Base-by-base conservation (phyloP, 2,113 vertebrate species). In the Myodes glareolus region DNA sequence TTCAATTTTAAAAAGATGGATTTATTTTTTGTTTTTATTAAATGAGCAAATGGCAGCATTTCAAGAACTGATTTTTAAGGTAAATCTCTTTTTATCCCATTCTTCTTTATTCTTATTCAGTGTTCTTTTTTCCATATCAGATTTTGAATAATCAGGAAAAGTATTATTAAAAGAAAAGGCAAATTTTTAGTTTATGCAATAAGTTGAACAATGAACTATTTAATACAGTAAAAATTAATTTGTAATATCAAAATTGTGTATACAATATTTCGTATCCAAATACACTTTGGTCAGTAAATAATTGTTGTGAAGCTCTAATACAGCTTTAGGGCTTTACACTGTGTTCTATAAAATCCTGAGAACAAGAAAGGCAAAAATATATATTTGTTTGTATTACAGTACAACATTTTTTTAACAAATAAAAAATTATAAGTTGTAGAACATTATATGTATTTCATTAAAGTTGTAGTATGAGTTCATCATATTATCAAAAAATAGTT, bases 161-260 rank as follows among this genome's bases (percentile, higher is more conserved):
- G 58, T n/a, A 85, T 73, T 78, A 87, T 95, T 67, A 91, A 94
- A 92, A 36, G 39, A 7, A 92, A 86, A 14, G 89, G 42, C 67
- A 65, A 90, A 81, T 14, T 81, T 90, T 95, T 94, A 92, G 94
- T 92, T 86, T 67, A 92, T 88, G 68, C 50, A 77, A 23, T 70
- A 19, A 86, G 25, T 76, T 87, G 42, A 81, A 5, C n/a, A 92
- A 90, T 58, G 29, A 77, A 96, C 85, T 67, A 70, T 73, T 96
- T 95, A 91, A 67, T 27, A 47, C 31, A 73, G 29, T 52, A 25
- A 75, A 1, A 55, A 93, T 81, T 88, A 67, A 5, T 93, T 91
- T 90, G 36, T 92, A 72, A 92, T 81, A 14, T 92, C 80, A 94
- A 23, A 45, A 16, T 76, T 42, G 65, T 87, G 5, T 87, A 70